Conservation (phyloP, 2,888 invertebrate species). For the Cantharis nigra region DNA sequence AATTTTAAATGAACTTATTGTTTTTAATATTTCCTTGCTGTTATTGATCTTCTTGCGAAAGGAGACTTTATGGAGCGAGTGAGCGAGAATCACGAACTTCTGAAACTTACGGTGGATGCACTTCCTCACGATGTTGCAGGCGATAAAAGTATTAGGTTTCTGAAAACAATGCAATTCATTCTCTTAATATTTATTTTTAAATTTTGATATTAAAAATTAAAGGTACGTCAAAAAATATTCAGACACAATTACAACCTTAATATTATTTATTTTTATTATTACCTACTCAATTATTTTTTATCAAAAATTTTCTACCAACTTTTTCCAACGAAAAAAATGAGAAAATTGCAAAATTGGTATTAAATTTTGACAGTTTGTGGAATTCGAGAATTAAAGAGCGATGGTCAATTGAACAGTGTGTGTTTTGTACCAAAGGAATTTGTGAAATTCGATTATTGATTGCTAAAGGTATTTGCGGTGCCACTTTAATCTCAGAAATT, state of each 20-base stretch:
- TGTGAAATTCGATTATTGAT: neutral
- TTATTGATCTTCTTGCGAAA: slow-evolving; percentile 11
- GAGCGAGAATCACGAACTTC: neutral
- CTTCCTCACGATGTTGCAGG: neutral
- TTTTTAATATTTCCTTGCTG: slow-evolving; percentile 21
- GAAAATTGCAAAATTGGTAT: neutral
- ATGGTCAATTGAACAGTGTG: neutral
- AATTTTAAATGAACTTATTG: slow-evolving; percentile 27
- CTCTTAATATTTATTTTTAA: neutral
- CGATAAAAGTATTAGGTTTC: neutral
- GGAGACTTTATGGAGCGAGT: neutral
- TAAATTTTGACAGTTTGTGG: neutral
- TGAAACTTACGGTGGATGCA: neutral
- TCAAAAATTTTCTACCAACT: neutral
- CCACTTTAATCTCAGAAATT: neutral
- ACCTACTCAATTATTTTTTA: no score
- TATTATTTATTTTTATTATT: no score
- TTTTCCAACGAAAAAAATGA: no score
- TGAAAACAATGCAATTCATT: neutral
- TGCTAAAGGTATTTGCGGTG: neutral
- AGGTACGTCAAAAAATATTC: neutral
- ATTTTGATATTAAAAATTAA: neutral
- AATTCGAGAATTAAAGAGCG: neutral
- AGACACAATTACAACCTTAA: neutral
- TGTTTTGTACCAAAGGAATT: neutral